Evolutionary conservation across 37 sponge, comb jelly and placozoan genomes (phyloP).

Genomic region (Hormiphora californensis): DNA sequence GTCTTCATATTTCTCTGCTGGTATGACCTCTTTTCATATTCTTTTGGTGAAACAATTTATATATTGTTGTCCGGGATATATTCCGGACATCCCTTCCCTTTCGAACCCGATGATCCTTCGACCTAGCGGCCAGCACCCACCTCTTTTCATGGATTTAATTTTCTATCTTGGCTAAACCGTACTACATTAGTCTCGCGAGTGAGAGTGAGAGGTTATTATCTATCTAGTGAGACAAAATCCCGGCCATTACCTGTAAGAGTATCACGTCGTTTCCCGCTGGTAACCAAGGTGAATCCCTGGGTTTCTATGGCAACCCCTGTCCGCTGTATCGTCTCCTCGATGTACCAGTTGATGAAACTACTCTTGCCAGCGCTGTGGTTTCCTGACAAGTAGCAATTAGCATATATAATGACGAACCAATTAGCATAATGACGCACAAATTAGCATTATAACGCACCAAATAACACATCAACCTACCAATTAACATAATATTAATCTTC

Average conservation of each 20-base stretch:
- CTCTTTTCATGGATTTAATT: too few species aligned
- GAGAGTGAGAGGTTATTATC: neutral
- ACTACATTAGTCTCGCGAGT: neutral
- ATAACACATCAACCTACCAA: conserved; percentile 50
- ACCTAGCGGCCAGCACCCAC: too few species aligned
- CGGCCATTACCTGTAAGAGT: conserved; percentile 63
- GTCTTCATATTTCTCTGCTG: too few species aligned
- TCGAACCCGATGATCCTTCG: too few species aligned
- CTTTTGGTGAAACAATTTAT: too few species aligned
- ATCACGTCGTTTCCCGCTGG: conserved; percentile 73
- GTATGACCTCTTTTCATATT: too few species aligned
- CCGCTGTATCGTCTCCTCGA: conserved; percentile 72
- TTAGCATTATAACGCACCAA: neutral
- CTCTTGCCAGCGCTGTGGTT: conserved; percentile 80
- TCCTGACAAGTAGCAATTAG: too few species aligned
- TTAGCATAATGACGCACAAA: neutral
- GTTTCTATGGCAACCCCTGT: conserved; percentile 85
- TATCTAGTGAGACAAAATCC: neutral
- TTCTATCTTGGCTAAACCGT: too few species aligned
- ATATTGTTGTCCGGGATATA: too few species aligned
- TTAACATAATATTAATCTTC: conserved; percentile 70
- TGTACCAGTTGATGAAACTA: conserved; percentile 81
- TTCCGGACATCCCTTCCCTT: too few species aligned
- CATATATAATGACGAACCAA: neutral
- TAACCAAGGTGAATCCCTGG: conserved; percentile 69